Evolutionary conservation across 2,797 vertebrate genomes (phyloP), one percentile per base, ranked within the genome.

Genomic region (Sebastes baramenuke): DNA sequence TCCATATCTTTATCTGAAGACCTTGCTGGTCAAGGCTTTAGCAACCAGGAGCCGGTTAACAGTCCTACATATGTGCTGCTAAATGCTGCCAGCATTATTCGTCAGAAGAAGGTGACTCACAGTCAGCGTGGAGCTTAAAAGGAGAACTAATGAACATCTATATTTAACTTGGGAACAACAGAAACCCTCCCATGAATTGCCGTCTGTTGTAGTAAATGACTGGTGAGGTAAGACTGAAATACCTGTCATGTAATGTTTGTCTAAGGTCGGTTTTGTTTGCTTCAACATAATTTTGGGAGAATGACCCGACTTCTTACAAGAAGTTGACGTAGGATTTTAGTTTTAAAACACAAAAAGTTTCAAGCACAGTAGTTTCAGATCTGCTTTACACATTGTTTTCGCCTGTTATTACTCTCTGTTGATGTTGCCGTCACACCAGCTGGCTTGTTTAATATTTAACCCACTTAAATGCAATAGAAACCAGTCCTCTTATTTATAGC

Each of bases 1-100:
- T 20, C n/a, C 10, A 0, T 27, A 20, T 52, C n/a, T 14, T 32
- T 64, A 30, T 46, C 24, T 14, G 6, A 14, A 81, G 7, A 80
- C 83, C 91, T 93, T 77, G 94, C 94, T 88, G 93, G 93, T 86
- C 91, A 71, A 92, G 91, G 90, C 82, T 56, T 71, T 3, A n/a
- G 11, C 32, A 46, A 58, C 69, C 56, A 59, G 38, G 29, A 78
- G 20, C 36, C 29, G 46, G 49, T 69, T 46, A 49, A 70, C 79
- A 71, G 85, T 88, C 67, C 72, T 59, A 13, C 72, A 55, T 55
- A 24, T 70, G 55, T 80, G 27, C 52, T 30, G 20, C 13, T 13
- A 65, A 74, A 77, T 73, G 81, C 82, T 86, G 79, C 77, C 67
- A 80, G 78, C 76, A 72, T 85, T 83, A 66, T 69, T 68, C 32